phyloP scores from a whole-genome alignment of 1,140 invertebrate genomes.

The Bilobella aurantiaca region DNA sequence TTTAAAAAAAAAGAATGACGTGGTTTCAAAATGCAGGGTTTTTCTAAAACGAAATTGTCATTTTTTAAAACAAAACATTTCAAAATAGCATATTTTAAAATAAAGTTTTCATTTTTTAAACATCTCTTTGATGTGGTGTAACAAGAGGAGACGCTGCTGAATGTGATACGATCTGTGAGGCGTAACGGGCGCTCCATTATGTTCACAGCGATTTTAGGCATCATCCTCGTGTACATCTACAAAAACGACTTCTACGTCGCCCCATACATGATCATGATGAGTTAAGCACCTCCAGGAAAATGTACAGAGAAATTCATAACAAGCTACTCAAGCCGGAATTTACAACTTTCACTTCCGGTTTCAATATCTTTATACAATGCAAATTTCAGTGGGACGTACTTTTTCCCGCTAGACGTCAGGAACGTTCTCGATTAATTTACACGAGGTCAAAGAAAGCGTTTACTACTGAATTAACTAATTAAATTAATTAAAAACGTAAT shows the following conservation, averaged over 20 bases:
- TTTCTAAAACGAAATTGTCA: too few species aligned
- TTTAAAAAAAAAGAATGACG: too few species aligned
- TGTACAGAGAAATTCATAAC: too few species aligned
- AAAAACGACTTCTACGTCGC: conserved; percentile 88
- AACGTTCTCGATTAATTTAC: conserved; percentile 27
- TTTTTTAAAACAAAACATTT: too few species aligned
- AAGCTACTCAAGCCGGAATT: too few species aligned
- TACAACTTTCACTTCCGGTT: too few species aligned
- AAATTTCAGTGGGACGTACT: background rate
- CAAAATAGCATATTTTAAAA: too few species aligned
- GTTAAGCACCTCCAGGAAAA: too few species aligned
- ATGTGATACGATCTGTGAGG: conserved; percentile 97
- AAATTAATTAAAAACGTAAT: too few species aligned
- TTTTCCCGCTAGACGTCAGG: background rate
- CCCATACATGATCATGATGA: conserved; percentile 48
- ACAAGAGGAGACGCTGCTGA: conserved; percentile 92
- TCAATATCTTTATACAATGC: too few species aligned
- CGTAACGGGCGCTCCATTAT: conserved; percentile 95
- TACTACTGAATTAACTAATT: too few species aligned
- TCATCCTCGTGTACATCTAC: conserved; percentile 97
- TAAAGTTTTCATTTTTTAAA: background rate
- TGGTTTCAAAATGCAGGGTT: too few species aligned
- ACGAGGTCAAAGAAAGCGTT: conserved; percentile 68
- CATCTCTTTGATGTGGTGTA: conserved; percentile 96
- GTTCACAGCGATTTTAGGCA: conserved; percentile 87